Percentiles rank a stretch among this genome's conserved stretches.
phyloP scores from a whole-genome alignment of 64 coral and sea anemone genomes.

The Montipora foliosa region DNA sequence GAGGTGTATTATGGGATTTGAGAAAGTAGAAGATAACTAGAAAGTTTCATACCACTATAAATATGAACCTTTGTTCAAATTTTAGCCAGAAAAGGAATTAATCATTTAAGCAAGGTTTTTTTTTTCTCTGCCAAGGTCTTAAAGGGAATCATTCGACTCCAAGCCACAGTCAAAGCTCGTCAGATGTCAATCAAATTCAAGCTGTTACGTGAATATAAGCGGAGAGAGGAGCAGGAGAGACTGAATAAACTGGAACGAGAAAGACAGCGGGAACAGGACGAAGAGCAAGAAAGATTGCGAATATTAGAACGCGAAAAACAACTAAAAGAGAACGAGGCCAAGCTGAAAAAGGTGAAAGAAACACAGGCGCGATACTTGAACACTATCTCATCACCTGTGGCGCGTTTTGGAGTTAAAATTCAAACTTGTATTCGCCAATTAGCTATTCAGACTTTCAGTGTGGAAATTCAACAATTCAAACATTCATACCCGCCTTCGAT shows the following conservation, averaged over 20 bases:
- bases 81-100: no score
- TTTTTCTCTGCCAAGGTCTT: neutral
- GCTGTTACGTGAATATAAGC: slow-evolving; percentile 34
- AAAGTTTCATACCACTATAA: neutral
- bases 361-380: no score
- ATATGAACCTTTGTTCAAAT: neutral
- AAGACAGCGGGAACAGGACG: slow-evolving; percentile 27
- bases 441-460: no score
- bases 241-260: slow-evolving; percentile 37
- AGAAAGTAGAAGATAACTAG: neutral
- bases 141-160: slow-evolving; percentile 53
- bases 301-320: no score
- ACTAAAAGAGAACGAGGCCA: slow-evolving; percentile 9
- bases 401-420: no score
- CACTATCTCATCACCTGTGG: no score
- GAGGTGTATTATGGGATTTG: neutral
- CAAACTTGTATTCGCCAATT: no score
- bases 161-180: slow-evolving; percentile 41
- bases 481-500: no score
- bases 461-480: no score
- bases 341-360: neutral
- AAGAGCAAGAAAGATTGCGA: neutral
- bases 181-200: neutral
- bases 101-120: neutral
- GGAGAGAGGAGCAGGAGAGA: slow-evolving; percentile 31